Base-by-base conservation (phyloP, 2,797 vertebrate genomes). In the Alcedo atthis region DNA sequence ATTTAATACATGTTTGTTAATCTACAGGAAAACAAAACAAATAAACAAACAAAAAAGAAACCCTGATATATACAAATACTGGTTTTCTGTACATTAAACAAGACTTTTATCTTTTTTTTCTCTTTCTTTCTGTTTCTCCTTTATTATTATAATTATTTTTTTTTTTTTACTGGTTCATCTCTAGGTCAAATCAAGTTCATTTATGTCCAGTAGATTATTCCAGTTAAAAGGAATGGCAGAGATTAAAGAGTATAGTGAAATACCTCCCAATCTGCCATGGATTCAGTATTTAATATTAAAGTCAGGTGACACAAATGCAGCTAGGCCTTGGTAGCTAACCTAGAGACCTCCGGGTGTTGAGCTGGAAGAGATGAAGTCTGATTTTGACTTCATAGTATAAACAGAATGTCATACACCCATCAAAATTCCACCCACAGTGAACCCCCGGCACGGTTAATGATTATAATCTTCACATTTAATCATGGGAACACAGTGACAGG, bases 281-380 rank as follows among this genome's bases (percentile, higher is more conserved):
- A 93, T 87, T 90, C 62, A 81, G 78, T 85, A 77, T 90, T 97
- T 96, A 92, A 96, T 97, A 95, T 94, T 81, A 70, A 82, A 97
- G 96, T 98, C 98, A 98, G 96, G 97, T 98, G 98, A 96, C 95
- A 96, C 15, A 28, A 92, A 64, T 82, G 63, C 28, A 70, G 83
- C 90, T 92, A 94, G 97, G 85, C 97, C 73, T 85, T 85, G 89
- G 96, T 94, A 92, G 86, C 94, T 97, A 97, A 98, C 98, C 98
- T 81, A 62, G 81, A 95, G 98, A 98, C 98, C 98, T 97, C 86
- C 90, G 98, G 97, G 98, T 98, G 98, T 98, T 98, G 97, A 98
- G 97, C 98, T 98, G 98, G 98, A 99, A 98, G 97, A 95, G 96
- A 98, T 97, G 97, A 98, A 97, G 96, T 96, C 92, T 96, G 95